phyloP scores from a whole-genome alignment of 2,113 vertebrate species.

The Motacilla alba region DNA sequence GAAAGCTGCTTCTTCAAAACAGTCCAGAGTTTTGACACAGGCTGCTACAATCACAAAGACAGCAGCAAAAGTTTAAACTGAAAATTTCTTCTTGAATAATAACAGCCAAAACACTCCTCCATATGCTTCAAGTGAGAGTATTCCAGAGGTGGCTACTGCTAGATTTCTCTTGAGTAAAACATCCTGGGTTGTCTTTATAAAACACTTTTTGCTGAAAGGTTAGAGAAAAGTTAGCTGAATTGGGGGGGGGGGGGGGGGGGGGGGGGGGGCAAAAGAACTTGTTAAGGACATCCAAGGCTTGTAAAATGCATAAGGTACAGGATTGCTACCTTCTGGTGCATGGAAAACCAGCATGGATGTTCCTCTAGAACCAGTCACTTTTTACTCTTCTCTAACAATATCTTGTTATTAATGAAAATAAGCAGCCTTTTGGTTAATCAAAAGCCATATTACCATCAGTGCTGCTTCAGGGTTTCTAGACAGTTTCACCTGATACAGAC shows the following conservation, averaged over 20 bases:
- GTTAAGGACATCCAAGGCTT: background rate
- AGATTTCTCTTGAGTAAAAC: background rate
- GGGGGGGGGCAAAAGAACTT: background rate
- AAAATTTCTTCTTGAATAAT: background rate
- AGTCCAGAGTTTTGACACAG: background rate
- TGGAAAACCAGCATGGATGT: background rate
- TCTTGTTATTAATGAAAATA: background rate
- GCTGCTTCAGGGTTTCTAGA: background rate
- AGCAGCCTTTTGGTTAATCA: background rate
- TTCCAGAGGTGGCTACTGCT: background rate
- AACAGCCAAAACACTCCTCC: background rate
- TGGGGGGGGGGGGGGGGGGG: accelerated
- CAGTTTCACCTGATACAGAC: background rate
- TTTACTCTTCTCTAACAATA: background rate
- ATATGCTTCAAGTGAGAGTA: background rate
- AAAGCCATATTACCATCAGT: background rate
- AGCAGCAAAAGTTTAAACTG: conserved; percentile 4
- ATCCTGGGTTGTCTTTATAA: background rate
- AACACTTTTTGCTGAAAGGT: background rate
- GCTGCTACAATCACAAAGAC: background rate
- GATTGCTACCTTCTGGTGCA: background rate
- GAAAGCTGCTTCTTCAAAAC: conserved; percentile 2
- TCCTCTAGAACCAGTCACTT: background rate
- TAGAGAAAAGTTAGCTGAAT: background rate
- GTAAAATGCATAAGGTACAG: background rate